Conservation (phyloP, 2,888 invertebrate genomes). For the Pristionchus maxplancki region DNA sequence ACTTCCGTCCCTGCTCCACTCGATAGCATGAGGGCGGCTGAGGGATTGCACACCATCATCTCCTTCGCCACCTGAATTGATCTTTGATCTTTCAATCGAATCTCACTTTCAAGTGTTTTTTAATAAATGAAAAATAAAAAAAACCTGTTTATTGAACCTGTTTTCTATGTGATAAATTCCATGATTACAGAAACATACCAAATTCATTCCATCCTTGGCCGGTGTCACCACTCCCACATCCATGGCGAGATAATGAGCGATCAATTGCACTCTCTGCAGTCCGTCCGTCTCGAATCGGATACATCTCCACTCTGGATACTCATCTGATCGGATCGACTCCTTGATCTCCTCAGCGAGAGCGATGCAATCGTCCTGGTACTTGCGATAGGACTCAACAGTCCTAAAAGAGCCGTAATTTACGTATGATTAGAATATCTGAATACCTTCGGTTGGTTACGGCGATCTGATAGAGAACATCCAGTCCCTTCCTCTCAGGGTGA, state of each 20-base stretch:
- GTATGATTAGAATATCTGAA: neutral
- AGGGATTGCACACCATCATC: conserved; percentile 72
- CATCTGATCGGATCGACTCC: conserved; percentile 56
- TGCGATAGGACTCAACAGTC: conserved; percentile 56
- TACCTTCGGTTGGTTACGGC: conserved; percentile 68
- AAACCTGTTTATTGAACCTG: too few relatives aligned
- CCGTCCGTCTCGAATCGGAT: conserved; percentile 72
- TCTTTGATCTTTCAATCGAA: neutral
- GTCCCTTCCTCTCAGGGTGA: conserved; percentile 67
- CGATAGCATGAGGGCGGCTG: conserved; percentile 67
- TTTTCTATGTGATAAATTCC: too few relatives aligned
- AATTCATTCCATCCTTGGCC: conserved; percentile 73
- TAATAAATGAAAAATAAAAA: too few relatives aligned
- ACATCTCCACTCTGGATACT: conserved; percentile 69
- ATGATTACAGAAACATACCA: conserved; percentile 53
- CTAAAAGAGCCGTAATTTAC: neutral
- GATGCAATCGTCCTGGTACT: conserved; percentile 68
- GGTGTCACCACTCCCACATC: conserved; percentile 75
- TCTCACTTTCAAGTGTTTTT: too few relatives aligned
- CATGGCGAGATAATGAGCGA: conserved; percentile 74
- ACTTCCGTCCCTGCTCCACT: conserved; percentile 72
- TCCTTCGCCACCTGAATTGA: conserved; percentile 64
- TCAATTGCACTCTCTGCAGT: conserved; percentile 64
- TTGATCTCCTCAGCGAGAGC: conserved; percentile 66
- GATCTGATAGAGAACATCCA: conserved; percentile 68